Evolutionary conservation across 2,797 vertebrate genomes (phyloP).

Genomic region (Gorsachius magnificus): DNA sequence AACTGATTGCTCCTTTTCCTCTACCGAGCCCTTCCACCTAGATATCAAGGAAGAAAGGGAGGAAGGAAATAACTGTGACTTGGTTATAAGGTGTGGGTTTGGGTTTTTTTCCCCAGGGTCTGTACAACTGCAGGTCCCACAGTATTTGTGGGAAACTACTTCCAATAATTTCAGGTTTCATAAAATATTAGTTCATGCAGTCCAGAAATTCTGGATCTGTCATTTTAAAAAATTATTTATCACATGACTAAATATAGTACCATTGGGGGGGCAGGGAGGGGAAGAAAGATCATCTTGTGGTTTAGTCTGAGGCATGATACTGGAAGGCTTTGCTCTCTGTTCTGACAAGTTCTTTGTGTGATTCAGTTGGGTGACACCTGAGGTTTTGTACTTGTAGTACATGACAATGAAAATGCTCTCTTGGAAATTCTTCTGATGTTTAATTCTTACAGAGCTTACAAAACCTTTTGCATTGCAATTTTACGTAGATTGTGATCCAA

Average conservation of each 20-base stretch:
- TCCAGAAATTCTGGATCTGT: not conserved
- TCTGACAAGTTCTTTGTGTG: not conserved
- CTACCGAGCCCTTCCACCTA: not conserved
- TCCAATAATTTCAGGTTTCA: not conserved
- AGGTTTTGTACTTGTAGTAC: not conserved
- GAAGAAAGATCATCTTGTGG: not conserved
- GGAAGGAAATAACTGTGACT: not conserved
- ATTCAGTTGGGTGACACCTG: not conserved
- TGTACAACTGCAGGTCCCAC: not conserved
- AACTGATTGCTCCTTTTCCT: not conserved
- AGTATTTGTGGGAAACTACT: not conserved
- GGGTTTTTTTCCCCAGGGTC: not conserved
- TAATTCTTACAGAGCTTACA: not conserved
- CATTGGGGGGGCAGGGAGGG: rapidly evolving
- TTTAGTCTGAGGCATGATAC: not conserved
- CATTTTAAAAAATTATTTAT: not conserved
- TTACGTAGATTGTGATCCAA: not conserved
- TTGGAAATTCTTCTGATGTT: not conserved
- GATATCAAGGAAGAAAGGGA: not conserved
- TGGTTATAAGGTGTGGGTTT: not conserved
- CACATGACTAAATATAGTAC: not conserved
- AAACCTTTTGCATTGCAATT: not conserved
- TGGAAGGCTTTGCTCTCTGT: not conserved
- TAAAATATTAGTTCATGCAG: not conserved
- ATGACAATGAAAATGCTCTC: not conserved